Conservation (phyloP, 2,797 vertebrate genomes). For the Carapus acus region DNA sequence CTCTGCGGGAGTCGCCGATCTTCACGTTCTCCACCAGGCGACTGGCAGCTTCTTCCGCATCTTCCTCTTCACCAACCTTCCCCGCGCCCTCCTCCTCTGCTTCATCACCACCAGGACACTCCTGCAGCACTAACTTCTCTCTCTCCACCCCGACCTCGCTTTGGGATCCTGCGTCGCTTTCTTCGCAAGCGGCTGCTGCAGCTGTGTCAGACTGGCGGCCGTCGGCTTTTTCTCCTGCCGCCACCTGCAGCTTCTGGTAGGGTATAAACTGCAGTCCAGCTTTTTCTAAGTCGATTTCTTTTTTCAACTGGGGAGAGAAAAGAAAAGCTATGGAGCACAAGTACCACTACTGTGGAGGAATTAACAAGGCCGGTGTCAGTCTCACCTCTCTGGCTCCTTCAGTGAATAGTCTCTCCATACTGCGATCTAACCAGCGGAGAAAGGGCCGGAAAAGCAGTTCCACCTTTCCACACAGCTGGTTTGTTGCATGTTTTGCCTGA, state of each 20-base stretch:
- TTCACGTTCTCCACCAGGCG: conserved; percentile 71
- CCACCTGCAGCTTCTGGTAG: conserved; percentile 74
- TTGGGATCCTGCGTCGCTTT: conserved; percentile 12
- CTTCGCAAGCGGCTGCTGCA: conserved; percentile 7
- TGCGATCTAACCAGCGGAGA: conserved; percentile 80
- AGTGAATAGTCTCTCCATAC: conserved; percentile 78
- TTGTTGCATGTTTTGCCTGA: conserved; percentile 79
- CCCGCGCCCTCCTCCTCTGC: conserved; percentile 16
- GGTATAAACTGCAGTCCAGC: conserved; percentile 78
- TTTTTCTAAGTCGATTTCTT: conserved; percentile 74
- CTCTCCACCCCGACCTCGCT: conserved; percentile 16
- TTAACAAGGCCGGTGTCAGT: background rate
- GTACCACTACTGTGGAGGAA: background rate
- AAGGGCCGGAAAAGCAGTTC: conserved; percentile 79
- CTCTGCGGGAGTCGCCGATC: conserved; percentile 67
- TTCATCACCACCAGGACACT: conserved; percentile 28
- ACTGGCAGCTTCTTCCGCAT: conserved; percentile 35
- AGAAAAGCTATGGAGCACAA: too few species aligned
- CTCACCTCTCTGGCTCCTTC: conserved; percentile 78
- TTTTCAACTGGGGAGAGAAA: conserved; percentile 76
- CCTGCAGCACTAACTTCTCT: conserved; percentile 26
- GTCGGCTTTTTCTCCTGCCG: conserved; percentile 51
- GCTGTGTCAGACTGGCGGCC: background rate
- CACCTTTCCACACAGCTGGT: conserved; percentile 74
- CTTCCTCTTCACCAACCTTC: conserved; percentile 10